Percentiles rank a stretch among this genome's conserved stretches.
phyloP scores from a whole-genome alignment of 2,797 vertebrate genomes.

The Schizopygopsis malacanthus region DNA sequence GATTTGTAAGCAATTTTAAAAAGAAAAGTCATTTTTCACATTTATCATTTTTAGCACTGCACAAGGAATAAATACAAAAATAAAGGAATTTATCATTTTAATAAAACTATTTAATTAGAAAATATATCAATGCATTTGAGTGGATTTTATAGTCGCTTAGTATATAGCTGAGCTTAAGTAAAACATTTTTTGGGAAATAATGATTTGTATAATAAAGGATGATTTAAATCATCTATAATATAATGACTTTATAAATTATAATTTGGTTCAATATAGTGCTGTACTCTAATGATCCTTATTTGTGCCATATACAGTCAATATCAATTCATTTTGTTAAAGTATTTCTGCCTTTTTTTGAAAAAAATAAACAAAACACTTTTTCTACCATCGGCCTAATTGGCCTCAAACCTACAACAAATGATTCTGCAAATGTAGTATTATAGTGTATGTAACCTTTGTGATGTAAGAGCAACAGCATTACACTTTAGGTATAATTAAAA shows the following conservation, averaged over 20 bases:
- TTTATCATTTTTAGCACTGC: background rate
- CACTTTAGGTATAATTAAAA: background rate
- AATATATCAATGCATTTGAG: background rate
- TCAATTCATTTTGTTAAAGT: too few species aligned
- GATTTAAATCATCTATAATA: background rate
- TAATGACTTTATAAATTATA: background rate
- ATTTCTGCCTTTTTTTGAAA: too few species aligned
- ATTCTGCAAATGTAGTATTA: background rate
- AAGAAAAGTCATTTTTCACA: background rate
- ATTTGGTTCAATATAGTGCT: background rate
- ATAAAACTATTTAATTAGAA: background rate
- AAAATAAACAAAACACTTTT: too few species aligned
- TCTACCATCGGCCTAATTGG: background rate
- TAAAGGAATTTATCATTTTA: background rate
- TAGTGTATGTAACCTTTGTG: background rate
- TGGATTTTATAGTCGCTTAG: background rate
- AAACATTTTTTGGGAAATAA: background rate
- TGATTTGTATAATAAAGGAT: background rate
- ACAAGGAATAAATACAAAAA: background rate
- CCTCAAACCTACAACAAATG: background rate
- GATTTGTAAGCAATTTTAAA: too few species aligned
- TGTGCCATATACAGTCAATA: background rate
- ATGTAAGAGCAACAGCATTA: background rate
- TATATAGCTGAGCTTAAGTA: background rate
- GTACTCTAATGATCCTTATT: background rate